Conservation (phyloP, 2,113 vertebrate genomes). For the Amphiprion ocellaris region DNA sequence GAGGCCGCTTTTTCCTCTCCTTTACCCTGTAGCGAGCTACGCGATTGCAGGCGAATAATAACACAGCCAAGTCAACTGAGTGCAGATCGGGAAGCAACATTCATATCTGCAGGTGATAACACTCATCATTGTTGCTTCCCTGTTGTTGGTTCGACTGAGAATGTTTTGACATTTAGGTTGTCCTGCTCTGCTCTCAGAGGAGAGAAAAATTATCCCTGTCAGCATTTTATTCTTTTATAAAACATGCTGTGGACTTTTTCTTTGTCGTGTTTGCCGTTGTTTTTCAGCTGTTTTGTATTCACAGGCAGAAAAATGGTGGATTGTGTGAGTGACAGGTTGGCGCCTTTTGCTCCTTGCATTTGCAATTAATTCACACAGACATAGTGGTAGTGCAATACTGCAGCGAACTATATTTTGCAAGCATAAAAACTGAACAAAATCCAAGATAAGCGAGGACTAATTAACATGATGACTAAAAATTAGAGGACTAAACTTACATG, state of each 20-base stretch:
- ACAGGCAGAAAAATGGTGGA: neutral
- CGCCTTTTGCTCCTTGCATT: neutral
- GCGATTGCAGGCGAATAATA: conserved; percentile 1
- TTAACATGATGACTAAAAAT: neutral
- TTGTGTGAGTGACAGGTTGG: neutral
- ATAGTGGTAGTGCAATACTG: neutral
- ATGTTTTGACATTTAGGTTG: conserved; percentile 28
- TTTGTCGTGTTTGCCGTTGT: neutral
- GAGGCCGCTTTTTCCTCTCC: conserved; percentile 2
- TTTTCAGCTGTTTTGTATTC: neutral
- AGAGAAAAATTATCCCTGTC: conserved; percentile 6
- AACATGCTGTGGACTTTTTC: neutral
- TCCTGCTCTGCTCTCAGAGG: conserved; percentile 3
- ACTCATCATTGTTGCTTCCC: conserved; percentile 9
- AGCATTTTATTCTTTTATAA: neutral
- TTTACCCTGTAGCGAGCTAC: conserved; percentile 10
- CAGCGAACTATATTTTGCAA: neutral
- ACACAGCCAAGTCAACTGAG: neutral
- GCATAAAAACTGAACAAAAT: neutral
- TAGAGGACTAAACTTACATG: no score
- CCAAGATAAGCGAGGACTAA: neutral
- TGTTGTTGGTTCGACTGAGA: conserved; percentile 4
- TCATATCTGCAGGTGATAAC: conserved; percentile 31
- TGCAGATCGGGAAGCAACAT: conserved; percentile 13
- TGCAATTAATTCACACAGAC: neutral